Percentiles rank a stretch among this genome's conserved stretches.
Conservation (phyloP, 2,113 vertebrate species). For the Dicentrarchus labrax region DNA sequence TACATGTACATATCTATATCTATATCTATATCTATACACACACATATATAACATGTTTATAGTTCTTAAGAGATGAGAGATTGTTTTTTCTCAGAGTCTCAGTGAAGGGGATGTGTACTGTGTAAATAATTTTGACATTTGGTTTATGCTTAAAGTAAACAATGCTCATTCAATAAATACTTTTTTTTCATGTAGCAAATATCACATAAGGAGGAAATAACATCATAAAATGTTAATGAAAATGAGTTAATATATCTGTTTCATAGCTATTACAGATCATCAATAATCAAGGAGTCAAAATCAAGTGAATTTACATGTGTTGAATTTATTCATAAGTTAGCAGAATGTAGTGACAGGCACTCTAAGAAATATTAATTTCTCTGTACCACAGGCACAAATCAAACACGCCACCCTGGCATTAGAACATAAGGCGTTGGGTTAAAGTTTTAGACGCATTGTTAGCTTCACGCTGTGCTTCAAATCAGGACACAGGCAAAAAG, state of each 20-base stretch:
- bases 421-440: constrained; percentile 74
- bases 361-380: constrained; percentile 50
- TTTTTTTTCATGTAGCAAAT: neutral
- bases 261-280: neutral
- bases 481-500: constrained; percentile 13
- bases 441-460: constrained; percentile 28
- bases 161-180: constrained; percentile 1
- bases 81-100: neutral
- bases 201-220: neutral
- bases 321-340: constrained; percentile 74
- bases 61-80: neutral
- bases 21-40: too few relatives aligned
- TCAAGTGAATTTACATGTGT: constrained; percentile 26
- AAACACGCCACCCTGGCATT: constrained; percentile 68
- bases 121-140: too few relatives aligned
- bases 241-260: neutral
- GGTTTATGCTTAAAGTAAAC: neutral
- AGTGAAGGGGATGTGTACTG: neutral
- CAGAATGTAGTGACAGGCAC: constrained; percentile 67
- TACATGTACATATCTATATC: too few relatives aligned
- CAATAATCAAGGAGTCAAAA: constrained; percentile 27
- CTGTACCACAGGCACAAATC: constrained; percentile 80
- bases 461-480: constrained; percentile 13
- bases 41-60: neutral
- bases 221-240: neutral